phyloP scores from a whole-genome alignment of 1,140 invertebrate species.

The Acromyrmex heyeri region DNA sequence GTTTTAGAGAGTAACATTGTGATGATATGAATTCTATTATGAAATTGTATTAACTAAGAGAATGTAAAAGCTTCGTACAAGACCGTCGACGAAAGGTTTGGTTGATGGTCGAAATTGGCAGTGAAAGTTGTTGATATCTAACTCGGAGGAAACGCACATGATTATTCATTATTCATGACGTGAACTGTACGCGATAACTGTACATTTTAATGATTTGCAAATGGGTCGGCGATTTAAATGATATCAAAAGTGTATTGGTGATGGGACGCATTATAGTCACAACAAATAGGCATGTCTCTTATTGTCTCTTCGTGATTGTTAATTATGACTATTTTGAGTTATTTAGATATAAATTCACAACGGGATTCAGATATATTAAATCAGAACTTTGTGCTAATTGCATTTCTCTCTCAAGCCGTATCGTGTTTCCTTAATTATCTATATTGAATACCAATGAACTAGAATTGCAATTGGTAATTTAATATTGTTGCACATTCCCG shows the following conservation, averaged over 20 bases:
- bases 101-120: slow-evolving; percentile 57
- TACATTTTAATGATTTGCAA: slow-evolving; percentile 69
- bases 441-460: slow-evolving; percentile 19
- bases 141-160: neutral
- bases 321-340: neutral
- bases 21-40: neutral
- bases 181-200: slow-evolving; percentile 36
- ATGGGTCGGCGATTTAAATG: slow-evolving; percentile 43
- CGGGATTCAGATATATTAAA: neutral
- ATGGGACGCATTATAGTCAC: neutral
- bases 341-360: neutral
- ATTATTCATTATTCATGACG: slow-evolving; percentile 68
- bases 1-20: neutral
- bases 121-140: slow-evolving; percentile 73
- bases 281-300: neutral
- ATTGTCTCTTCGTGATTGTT: neutral
- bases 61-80: neutral
- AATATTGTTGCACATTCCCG: slow-evolving; percentile 27
- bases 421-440: slow-evolving; percentile 14
- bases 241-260: slow-evolving; percentile 33
- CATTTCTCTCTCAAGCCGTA: neutral
- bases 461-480: slow-evolving; percentile 29
- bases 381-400: neutral
- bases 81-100: slow-evolving; percentile 14
- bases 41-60: neutral